These are phyloP conservation scores for Dreissena rostriformis DNA, from an alignment of 1,140 invertebrate genomes.

Conservation along the genomic window DNA sequence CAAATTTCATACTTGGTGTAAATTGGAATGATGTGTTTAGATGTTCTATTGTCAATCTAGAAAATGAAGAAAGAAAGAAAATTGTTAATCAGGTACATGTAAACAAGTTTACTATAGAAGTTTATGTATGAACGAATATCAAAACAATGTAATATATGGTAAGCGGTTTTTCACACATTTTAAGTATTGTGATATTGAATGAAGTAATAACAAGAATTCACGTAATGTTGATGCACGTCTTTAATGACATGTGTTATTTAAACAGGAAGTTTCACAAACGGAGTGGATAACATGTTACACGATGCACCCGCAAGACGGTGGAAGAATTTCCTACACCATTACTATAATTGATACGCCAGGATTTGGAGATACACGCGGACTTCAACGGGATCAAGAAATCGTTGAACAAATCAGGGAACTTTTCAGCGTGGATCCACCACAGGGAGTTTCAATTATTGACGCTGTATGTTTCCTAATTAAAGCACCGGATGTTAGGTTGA, in stretches of 20 bases:
- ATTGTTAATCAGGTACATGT: neutral
- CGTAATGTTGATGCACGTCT: too few species aligned
- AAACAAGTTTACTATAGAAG: too few species aligned
- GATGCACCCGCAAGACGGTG: neutral
- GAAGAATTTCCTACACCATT: conserved; percentile 29
- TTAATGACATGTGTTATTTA: neutral
- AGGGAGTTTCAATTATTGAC: conserved; percentile 56
- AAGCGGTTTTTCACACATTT: too few species aligned
- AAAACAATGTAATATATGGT: too few species aligned
- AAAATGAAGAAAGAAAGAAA: conserved; percentile 17
- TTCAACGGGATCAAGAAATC: conserved; percentile 48
- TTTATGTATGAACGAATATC: too few species aligned
- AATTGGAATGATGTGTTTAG: conserved; percentile 32
- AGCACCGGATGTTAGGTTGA: conserved; percentile 21
- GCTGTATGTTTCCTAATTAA: conserved; percentile 36
- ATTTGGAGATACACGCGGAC: conserved; percentile 56
- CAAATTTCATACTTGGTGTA: conserved; percentile 41
- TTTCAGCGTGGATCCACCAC: neutral
- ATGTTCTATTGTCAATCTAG: neutral
- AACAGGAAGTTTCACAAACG: conserved; percentile 37
- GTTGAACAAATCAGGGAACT: conserved; percentile 48
- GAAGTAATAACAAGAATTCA: too few species aligned
- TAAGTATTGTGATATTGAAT: too few species aligned
- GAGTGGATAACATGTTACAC: conserved; percentile 40
- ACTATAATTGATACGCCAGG: conserved; percentile 50